These are phyloP conservation scores for Dryas iulia DNA, from an alignment of 1,140 invertebrate species.

Conservation along the genomic window DNA sequence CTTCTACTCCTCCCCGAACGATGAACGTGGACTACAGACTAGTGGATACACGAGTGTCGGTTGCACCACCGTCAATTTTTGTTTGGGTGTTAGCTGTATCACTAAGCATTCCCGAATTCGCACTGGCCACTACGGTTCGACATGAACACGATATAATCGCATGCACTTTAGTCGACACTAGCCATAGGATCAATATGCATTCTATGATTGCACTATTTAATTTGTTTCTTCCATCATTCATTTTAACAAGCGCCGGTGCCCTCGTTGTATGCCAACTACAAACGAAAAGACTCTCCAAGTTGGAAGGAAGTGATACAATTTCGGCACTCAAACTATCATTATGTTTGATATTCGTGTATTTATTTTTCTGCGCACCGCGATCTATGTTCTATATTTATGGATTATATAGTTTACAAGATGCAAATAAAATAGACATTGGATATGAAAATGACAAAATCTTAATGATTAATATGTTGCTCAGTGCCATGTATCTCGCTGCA, in stretches of 20 bases:
- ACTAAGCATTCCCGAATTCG: slow-evolving; percentile 80
- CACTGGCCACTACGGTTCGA: slow-evolving; percentile 61
- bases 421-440: slow-evolving; percentile 38
- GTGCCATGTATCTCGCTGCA: slow-evolving; percentile 53
- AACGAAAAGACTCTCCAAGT: slow-evolving; percentile 40
- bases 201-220: slow-evolving; percentile 68
- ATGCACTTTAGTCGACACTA: slow-evolving; percentile 66
- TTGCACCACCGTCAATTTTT: slow-evolving; percentile 76
- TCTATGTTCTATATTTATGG: slow-evolving; percentile 55
- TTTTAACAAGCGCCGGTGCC: slow-evolving; percentile 47
- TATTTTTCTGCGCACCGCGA: slow-evolving; percentile 60
- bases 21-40: slow-evolving; percentile 76
- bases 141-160: slow-evolving; percentile 45
- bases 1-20: slow-evolving; percentile 65
- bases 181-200: slow-evolving; percentile 67
- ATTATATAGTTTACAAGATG: slow-evolving; percentile 41
- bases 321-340: slow-evolving; percentile 66
- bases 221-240: slow-evolving; percentile 61
- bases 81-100: slow-evolving; percentile 80
- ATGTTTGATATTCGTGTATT: slow-evolving; percentile 61
- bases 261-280: slow-evolving; percentile 60
- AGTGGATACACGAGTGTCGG: slow-evolving; percentile 61
- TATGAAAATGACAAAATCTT: slow-evolving; percentile 38
- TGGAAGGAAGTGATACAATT: slow-evolving; percentile 50
- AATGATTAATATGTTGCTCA: slow-evolving; percentile 54